A percentile compares a stretch with the other conserved stretches of the same genome.
Conservation (phyloP, 2,113 vertebrate genomes). For the Chrysemys picta region DNA sequence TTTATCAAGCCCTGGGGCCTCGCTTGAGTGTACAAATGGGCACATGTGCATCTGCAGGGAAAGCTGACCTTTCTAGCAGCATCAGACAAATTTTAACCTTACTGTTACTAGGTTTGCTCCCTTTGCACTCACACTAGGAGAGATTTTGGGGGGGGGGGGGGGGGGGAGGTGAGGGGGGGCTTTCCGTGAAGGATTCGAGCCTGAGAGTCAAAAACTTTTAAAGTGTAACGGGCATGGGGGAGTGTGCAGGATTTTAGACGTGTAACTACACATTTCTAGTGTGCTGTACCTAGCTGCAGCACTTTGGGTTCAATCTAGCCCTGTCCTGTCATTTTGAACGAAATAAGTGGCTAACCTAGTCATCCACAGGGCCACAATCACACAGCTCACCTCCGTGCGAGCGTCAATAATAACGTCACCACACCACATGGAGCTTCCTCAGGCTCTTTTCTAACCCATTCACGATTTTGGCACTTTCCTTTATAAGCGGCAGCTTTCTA, state of each 20-base stretch:
- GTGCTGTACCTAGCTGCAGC: not conserved
- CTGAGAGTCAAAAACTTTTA: not conserved
- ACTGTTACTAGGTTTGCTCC: slow-evolving; percentile 9
- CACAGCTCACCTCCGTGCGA: not conserved
- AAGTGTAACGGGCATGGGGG: fast-evolving
- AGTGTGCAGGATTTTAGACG: fast-evolving
- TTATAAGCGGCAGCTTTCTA: not conserved
- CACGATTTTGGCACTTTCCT: not conserved
- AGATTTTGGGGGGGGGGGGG: not conserved
- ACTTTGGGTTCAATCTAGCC: fast-evolving
- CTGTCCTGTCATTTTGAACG: not conserved
- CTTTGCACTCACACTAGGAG: not conserved
- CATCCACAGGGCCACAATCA: fast-evolving
- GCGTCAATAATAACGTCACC: not conserved
- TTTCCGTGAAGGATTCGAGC: not conserved
- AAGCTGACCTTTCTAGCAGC: slow-evolving; percentile 14
- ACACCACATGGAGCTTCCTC: fast-evolving
- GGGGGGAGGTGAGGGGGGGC: no score
- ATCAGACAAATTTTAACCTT: slow-evolving; percentile 59
- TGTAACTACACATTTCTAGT: fast-evolving
- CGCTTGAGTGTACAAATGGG: slow-evolving; percentile 64
- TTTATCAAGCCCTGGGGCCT: slow-evolving; percentile 83
- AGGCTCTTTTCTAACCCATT: fast-evolving
- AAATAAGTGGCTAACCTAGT: not conserved
- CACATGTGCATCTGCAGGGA: slow-evolving; percentile 52